Evolutionary conservation across 1,140 invertebrate genomes (phyloP), one percentile per base, ranked within the genome.

Genomic region (Saccostrea cuccullata): DNA sequence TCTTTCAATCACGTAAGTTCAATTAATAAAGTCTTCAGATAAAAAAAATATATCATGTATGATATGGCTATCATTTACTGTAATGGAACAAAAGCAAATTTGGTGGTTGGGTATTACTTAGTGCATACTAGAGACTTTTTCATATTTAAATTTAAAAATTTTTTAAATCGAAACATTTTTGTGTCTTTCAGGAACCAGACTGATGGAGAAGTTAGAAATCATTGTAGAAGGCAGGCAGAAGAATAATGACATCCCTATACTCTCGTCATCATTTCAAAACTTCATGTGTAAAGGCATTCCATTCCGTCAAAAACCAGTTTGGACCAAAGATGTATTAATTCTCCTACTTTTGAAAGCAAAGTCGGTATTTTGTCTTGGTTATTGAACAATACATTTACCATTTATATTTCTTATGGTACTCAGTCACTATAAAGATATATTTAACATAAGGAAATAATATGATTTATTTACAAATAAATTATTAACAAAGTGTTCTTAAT

Each of bases 281-380:
- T 36, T 87, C 89, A 30, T 23, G n/a, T 23, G 36, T 90, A 17
- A 88, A 91, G 58, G 86, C 70, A 15, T 91, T 83, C n/a, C 91
- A 91, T 77, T 77, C 64, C 20, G 55, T 91, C 1, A 55, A 89
- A 12, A 87, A 87, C 30, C 90, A 91, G 23, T 91, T 91, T 88
- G 91, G 88, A 9, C 90, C 89, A 2, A 89, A 91, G 26, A 89
- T 89, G 90, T 86, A 86, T 60, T 67, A 67, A 0, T 91, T 91
- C 60, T 87, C 87, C 1, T 89, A 82, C 60, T 70, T 89, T 56
- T 88, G 88, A 77, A 88, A 89, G 89, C 55, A 55, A 13, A 56
- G 70, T 83, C 82, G 90, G 91, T 90, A 88, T 92, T 55, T 12
- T 12, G 20, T 13, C 13, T 17, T 15, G 20, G 0, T 4, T 17